These are phyloP conservation scores for Trachymyrmex septentrionalis DNA, from an alignment of 1,140 invertebrate genomes.

Conservation along the genomic window DNA sequence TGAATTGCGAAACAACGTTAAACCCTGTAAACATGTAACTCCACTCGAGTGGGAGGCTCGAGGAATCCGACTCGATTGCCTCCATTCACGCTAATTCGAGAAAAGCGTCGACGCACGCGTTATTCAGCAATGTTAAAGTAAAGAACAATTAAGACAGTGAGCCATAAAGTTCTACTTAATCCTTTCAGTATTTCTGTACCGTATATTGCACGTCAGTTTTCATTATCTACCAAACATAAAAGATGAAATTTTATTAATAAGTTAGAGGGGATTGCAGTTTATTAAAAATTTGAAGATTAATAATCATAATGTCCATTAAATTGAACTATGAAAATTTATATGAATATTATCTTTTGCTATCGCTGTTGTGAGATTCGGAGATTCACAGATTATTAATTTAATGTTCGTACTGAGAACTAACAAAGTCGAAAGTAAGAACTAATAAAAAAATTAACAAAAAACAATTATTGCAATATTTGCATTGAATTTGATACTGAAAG, in stretches of 20 bases:
- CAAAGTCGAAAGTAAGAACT: neutral
- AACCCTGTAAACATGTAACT: slow-evolving; percentile 73
- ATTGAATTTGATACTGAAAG: slow-evolving; percentile 23
- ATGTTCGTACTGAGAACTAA: neutral
- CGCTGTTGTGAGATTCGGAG: neutral
- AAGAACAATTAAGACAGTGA: slow-evolving; percentile 8
- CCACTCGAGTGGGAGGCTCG: slow-evolving; percentile 58
- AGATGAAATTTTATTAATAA: slow-evolving; percentile 16
- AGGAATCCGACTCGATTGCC: slow-evolving; percentile 59
- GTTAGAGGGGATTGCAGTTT: neutral
- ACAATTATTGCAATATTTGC: neutral
- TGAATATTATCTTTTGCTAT: neutral
- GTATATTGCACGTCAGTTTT: slow-evolving; percentile 11
- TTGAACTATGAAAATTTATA: neutral
- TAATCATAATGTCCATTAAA: neutral
- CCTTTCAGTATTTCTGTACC: slow-evolving; percentile 20
- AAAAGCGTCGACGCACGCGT: slow-evolving; percentile 12
- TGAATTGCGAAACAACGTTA: slow-evolving; percentile 63
- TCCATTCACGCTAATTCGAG: slow-evolving; percentile 1
- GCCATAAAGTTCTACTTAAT: neutral
- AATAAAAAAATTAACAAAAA: neutral
- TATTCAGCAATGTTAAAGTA: slow-evolving; percentile 11
- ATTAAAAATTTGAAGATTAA: slow-evolving; percentile 24
- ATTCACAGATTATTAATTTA: neutral
- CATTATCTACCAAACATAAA: neutral